Evolutionary conservation across 2,113 vertebrate species (phyloP), one percentile per base, ranked within the genome.

Genomic region (Camelus bactrianus): DNA sequence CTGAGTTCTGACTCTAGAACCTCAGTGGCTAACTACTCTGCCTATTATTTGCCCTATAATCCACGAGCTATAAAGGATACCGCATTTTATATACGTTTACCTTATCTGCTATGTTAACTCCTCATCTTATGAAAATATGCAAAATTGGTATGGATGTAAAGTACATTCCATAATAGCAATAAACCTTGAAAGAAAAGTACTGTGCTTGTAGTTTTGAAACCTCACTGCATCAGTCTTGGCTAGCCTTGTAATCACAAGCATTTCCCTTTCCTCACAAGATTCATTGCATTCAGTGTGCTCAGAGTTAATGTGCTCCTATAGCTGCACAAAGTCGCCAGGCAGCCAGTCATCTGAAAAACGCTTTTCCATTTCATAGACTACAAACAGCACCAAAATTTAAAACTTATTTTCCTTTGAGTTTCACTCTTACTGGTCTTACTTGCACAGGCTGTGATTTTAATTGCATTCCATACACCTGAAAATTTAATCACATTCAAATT

Each of bases 401-500:
- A 89, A 30, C 28, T 46, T 91, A 48, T 84, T 93, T 93, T 76
- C 58, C 58, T 85, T 67, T 69, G 48, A 86, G 20, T 92, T 93
- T 82, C n/a, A 82, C 56, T 90, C 24, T 86, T 69, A 80, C 32
- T 89, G 12, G 8, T 83, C 28, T 88, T 84, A 89, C 1, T 84
- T 5, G 48, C 22, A 90, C 5, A 75, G 15, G 26, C 58, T 83
- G 91, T 56, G 16, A 91, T 91, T 92, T 88, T 84, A 91, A 88
- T 75, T 91, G 38, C 4, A 94, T 95, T 85, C 76, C 88, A 20
- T 60, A 91, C 6, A 91, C 15, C 24, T 93, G 20, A 88, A 94
- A 91, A 84, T 56, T 62, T 93, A 93, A 88, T 79, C 72, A 56
- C 20, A 93, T 70, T n/a, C 46, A 42, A 86, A 94, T 70, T 88